A percentile compares a stretch with the other conserved stretches of the same genome.
Evolutionary conservation across 2,113 vertebrate species (phyloP).

Genomic region (Rhynchomys soricoides): DNA sequence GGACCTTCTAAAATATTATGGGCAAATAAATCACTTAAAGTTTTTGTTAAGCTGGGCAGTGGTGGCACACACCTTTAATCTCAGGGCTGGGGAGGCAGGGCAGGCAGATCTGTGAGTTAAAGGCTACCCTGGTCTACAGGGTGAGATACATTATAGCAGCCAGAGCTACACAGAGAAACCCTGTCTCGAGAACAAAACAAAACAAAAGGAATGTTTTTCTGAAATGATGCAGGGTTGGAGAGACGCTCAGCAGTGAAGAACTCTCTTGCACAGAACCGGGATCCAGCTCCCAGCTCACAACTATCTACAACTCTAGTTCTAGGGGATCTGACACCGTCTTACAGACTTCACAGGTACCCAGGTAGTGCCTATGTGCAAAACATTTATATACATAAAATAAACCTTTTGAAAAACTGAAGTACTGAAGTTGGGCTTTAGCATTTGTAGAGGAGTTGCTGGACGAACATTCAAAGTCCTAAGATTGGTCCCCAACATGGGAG

Average conservation of each 20-base stretch:
- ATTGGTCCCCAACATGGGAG: background rate
- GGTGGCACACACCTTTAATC: background rate
- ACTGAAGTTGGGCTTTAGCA: background rate
- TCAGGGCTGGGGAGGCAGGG: background rate
- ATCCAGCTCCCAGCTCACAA: background rate
- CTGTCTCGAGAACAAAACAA: background rate
- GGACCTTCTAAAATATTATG: background rate
- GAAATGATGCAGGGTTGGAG: background rate
- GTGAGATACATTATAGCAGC: background rate
- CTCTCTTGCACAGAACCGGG: background rate
- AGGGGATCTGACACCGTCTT: background rate
- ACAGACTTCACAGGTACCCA: background rate
- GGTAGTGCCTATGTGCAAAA: background rate
- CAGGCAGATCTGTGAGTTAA: background rate
- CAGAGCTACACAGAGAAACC: background rate
- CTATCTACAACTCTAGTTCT: background rate
- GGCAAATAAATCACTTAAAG: conserved; percentile 10
- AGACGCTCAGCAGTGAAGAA: background rate
- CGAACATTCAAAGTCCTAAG: too few species aligned
- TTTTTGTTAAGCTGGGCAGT: background rate
- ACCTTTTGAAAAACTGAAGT: background rate
- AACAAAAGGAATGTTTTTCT: too few species aligned
- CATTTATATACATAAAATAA: background rate
- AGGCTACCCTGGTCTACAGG: background rate
- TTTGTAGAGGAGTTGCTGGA: background rate